A percentile compares a stretch with the other conserved stretches of the same genome.
Evolutionary conservation across 2,888 invertebrate genomes (phyloP).

Genomic region (Nephrotoma flavescens): DNA sequence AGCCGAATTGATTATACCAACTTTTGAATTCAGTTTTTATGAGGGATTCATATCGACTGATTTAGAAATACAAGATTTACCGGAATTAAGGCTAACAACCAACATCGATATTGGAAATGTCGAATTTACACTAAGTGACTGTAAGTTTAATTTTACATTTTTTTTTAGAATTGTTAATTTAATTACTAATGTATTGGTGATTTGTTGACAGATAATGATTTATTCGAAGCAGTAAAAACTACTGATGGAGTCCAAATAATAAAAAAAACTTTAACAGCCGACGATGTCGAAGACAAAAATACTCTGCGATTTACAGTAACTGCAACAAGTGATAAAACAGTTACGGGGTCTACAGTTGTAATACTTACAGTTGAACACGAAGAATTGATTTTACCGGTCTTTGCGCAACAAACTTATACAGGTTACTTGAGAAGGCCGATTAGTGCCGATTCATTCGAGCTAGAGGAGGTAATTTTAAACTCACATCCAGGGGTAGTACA

Average conservation of each 20-base stretch:
- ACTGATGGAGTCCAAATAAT: not conserved
- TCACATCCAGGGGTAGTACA: not conserved
- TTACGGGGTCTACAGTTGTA: not conserved
- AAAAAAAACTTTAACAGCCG: not conserved
- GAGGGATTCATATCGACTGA: not conserved
- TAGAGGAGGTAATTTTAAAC: constrained; percentile 7
- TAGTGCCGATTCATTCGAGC: not conserved
- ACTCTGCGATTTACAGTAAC: constrained; percentile 5
- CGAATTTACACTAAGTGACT: not conserved
- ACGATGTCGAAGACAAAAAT: not conserved
- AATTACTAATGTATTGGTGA: not conserved
- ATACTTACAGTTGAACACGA: not conserved
- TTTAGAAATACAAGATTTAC: not conserved
- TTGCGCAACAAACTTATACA: constrained; percentile 11
- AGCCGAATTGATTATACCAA: constrained; percentile 13
- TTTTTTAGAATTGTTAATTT: not conserved
- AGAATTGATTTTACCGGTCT: not conserved
- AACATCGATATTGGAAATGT: not conserved
- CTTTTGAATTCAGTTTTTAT: not conserved
- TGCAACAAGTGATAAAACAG: not conserved
- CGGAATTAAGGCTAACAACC: not conserved
- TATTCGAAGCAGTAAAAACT: not conserved
- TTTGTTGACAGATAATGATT: not conserved
- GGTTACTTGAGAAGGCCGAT: constrained; percentile 11
- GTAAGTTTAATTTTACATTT: not conserved